phyloP scores from a whole-genome alignment of 2,113 vertebrate genomes.

The Lophura nycthemera region DNA sequence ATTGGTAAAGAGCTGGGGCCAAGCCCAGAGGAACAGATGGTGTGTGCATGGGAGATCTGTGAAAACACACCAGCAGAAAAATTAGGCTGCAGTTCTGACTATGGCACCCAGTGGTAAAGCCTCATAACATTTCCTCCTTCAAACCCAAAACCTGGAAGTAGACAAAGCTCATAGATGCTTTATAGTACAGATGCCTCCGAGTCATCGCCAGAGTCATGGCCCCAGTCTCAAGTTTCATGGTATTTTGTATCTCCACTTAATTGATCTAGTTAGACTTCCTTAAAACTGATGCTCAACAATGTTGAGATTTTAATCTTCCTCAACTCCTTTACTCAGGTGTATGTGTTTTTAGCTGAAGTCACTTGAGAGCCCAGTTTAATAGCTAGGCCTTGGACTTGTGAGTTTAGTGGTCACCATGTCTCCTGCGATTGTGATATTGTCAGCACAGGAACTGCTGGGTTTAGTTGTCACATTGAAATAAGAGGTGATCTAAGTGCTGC shows the following conservation, averaged over 20 bases:
- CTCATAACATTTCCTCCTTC: background rate
- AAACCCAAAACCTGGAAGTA: background rate
- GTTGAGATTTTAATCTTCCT: background rate
- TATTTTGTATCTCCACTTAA: background rate
- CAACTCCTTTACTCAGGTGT: background rate
- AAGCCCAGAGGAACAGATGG: background rate
- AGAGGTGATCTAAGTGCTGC: background rate
- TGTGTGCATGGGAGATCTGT: background rate
- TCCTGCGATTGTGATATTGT: background rate
- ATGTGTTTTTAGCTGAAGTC: background rate
- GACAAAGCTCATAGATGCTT: background rate
- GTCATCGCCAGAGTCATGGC: background rate
- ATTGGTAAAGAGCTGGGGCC: background rate
- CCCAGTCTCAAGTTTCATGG: background rate
- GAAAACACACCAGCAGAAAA: slow-evolving; percentile 11
- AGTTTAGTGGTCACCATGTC: background rate
- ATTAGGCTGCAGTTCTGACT: background rate
- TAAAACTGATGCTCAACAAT: accelerated
- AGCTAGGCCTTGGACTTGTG: background rate
- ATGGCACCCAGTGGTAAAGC: background rate
- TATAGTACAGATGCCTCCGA: background rate
- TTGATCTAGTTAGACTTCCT: background rate
- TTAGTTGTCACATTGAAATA: background rate
- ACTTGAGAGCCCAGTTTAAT: background rate
- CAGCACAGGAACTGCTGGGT: background rate